A percentile compares a stretch with the other conserved stretches of the same genome.
phyloP scores from a whole-genome alignment of 2,888 invertebrate genomes.

The Perithous albicinctus region DNA sequence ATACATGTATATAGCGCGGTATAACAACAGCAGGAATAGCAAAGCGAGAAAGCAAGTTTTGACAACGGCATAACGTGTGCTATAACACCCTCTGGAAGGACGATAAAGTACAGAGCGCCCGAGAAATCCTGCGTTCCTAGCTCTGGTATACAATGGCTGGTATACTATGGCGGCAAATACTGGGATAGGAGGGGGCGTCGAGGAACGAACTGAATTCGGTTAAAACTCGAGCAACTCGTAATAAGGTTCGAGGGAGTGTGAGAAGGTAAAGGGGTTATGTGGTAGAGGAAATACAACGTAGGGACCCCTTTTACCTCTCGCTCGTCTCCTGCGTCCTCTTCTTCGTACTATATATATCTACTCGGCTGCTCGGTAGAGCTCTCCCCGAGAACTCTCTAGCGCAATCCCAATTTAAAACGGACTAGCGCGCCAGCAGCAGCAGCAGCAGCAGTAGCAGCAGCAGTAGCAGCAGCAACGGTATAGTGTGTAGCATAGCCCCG shows the following conservation, averaged over 20 bases:
- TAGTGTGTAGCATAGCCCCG: slow-evolving; percentile 26
- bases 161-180: slow-evolving; percentile 12
- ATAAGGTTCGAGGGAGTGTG: slow-evolving; percentile 56
- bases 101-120: slow-evolving; percentile 24
- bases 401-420: slow-evolving; percentile 59
- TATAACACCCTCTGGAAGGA: slow-evolving; percentile 8
- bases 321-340: slow-evolving; percentile 11
- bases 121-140: slow-evolving; percentile 34
- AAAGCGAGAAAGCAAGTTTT: not conserved
- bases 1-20: not conserved
- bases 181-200: slow-evolving; percentile 9
- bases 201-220: slow-evolving; percentile 64
- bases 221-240: slow-evolving; percentile 66
- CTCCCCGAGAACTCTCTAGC: slow-evolving; percentile 42
- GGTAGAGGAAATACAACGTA: slow-evolving; percentile 38
- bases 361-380: slow-evolving; percentile 33
- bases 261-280: slow-evolving; percentile 1
- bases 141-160: not conserved
- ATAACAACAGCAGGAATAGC: slow-evolving; percentile 2
- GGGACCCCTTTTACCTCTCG: slow-evolving; percentile 9
- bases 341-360: not conserved
- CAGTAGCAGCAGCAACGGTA: slow-evolving; percentile 1
- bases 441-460: not conserved
- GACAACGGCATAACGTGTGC: not conserved
- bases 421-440: slow-evolving; percentile 19